Evolutionary conservation across 2,797 vertebrate species (phyloP).

Genomic region (Squalus acanthias): DNA sequence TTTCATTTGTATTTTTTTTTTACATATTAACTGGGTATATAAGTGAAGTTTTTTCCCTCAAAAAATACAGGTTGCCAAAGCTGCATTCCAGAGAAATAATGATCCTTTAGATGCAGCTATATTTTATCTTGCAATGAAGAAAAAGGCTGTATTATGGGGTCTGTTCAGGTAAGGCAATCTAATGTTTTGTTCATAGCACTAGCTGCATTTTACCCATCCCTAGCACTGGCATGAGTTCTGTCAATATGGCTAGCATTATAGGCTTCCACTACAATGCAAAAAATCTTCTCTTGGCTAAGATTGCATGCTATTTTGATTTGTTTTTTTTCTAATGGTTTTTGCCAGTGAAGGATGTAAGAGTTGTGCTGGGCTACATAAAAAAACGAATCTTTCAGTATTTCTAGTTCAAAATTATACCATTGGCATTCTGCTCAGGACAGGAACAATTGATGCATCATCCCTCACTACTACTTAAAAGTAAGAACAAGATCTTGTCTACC

Average conservation of each 20-base stretch:
- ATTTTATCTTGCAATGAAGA: slow-evolving; percentile 94
- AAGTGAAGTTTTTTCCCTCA: slow-evolving; percentile 38
- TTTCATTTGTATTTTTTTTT: not conserved
- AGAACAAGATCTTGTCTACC: not conserved
- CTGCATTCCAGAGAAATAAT: slow-evolving; percentile 83
- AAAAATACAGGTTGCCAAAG: slow-evolving; percentile 82
- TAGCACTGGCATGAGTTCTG: not conserved
- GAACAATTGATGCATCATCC: not conserved
- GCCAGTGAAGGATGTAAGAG: not conserved
- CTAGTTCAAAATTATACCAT: not conserved
- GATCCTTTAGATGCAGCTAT: slow-evolving; percentile 93
- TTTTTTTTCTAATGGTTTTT: not conserved
- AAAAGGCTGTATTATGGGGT: slow-evolving; percentile 96
- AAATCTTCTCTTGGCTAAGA: not conserved
- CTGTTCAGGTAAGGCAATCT: slow-evolving; percentile 76
- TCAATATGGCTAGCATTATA: not conserved
- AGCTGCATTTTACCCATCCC: not conserved
- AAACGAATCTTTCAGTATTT: not conserved
- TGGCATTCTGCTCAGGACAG: not conserved
- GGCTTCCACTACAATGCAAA: not conserved
- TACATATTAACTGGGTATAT: not conserved
- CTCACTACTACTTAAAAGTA: not conserved
- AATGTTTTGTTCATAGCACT: not conserved
- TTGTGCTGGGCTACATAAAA: not conserved
- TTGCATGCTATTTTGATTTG: not conserved